These are phyloP conservation scores for Labia minor DNA, from an alignment of 2,888 invertebrate genomes.

Conservation along the genomic window DNA sequence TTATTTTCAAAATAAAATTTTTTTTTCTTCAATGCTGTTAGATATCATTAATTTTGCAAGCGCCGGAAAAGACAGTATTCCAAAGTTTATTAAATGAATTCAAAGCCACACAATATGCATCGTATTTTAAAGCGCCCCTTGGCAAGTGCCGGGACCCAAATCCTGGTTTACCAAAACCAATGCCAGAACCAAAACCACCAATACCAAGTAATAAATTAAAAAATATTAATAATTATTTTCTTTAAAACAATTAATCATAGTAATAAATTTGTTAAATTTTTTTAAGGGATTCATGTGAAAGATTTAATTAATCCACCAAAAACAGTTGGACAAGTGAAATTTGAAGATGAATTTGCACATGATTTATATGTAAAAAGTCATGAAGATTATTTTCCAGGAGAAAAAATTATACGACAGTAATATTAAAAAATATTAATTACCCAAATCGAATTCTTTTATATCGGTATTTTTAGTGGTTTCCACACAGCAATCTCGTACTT, in stretches of 20 bases:
- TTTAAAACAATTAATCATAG: no score
- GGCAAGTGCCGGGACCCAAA: constrained; percentile 38
- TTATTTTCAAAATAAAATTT: constrained; percentile 26
- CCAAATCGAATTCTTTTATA: no score
- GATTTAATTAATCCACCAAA: constrained; percentile 38
- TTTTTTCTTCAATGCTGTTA: no score
- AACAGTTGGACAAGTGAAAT: constrained; percentile 33
- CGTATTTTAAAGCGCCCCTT: constrained; percentile 39
- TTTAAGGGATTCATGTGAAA: constrained; percentile 31
- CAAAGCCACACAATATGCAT: constrained; percentile 39
- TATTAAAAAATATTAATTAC: constrained; percentile 19
- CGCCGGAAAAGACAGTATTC: constrained; percentile 37
- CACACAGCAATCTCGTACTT: no score
- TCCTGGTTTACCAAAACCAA: constrained; percentile 35
- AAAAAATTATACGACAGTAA: constrained; percentile 37
- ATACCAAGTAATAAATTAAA: background rate
- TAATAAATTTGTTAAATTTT: background rate
- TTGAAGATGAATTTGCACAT: constrained; percentile 36
- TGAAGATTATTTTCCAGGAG: constrained; percentile 39
- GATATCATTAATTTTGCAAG: constrained; percentile 33
- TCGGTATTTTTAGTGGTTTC: no score
- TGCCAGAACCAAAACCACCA: background rate
- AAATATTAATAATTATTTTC: background rate
- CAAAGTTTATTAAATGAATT: constrained; percentile 39
- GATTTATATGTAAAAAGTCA: constrained; percentile 40